A percentile compares a stretch with the other conserved stretches of the same genome.
Evolutionary conservation across 1,140 invertebrate species (phyloP).

Genomic region (Kradibia gibbosae): DNA sequence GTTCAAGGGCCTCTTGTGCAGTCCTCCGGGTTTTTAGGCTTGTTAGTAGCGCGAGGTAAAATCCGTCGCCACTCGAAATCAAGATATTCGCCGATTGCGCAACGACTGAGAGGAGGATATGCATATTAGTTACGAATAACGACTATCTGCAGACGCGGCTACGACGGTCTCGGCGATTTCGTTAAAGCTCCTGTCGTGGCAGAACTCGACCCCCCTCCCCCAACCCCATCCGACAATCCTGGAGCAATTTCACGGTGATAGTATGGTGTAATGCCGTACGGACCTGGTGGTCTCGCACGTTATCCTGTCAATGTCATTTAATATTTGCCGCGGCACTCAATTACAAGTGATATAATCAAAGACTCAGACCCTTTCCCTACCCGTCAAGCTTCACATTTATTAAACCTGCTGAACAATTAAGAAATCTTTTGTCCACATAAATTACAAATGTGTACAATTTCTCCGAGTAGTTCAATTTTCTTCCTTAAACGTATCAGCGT

Average conservation of each 20-base stretch:
- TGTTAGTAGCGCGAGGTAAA: slow-evolving; percentile 23
- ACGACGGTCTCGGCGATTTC: not conserved
- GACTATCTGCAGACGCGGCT: not conserved
- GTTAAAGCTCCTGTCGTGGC: not conserved
- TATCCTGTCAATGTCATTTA: not conserved
- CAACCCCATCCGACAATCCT: not conserved
- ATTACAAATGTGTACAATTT: not conserved
- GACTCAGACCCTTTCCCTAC: too few species aligned
- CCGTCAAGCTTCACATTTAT: not conserved
- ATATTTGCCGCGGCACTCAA: not conserved
- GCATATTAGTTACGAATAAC: not conserved
- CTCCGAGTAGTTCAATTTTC: not conserved
- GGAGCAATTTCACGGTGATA: not conserved
- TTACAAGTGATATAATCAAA: not conserved
- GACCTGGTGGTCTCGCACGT: slow-evolving; percentile 1
- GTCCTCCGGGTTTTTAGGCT: not conserved
- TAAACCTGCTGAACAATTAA: not conserved
- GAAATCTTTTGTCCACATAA: not conserved
- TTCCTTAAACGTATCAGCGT: not conserved
- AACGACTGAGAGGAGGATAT: too few species aligned
- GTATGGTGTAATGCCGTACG: not conserved
- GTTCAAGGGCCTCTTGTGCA: slow-evolving; percentile 26
- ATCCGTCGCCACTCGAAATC: not conserved
- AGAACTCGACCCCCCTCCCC: too few species aligned
- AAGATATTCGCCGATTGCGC: not conserved